Evolutionary conservation across 2,888 invertebrate species (phyloP), one percentile per base, ranked within the genome.

Genomic region (Drosophila rellima): DNA sequence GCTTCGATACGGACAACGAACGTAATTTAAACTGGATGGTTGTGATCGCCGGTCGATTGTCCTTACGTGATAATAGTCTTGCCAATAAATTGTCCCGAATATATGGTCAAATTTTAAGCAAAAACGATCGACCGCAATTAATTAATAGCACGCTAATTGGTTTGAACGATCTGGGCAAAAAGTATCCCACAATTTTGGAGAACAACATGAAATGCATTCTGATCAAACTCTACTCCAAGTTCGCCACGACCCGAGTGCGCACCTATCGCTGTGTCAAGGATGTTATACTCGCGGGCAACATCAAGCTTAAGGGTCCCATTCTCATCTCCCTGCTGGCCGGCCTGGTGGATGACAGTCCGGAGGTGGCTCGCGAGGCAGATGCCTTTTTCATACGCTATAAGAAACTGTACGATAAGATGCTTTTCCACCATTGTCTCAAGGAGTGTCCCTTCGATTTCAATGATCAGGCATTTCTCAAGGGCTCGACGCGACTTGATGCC

Each of bases 381-480:
- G 90, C 90, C 1, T 92, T 92, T 63, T 92, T 92, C 44, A 72
- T 75, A 1, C 91, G 91, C 40, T 92, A 89, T 65, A 63, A 57
- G 15, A 71, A 75, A 17, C 13, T 84, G 54, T 86, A 82, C n/a
- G 75, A 88, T n/a, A 80, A 80, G 7, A 18, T 71, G 15, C 63
- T 92, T 0, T 92, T 92, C 65, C 90, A 90, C 8, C 91, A 91
- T 37, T 92, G 92, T 40, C 76, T 92, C 1, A 78, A 90, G 15
- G 91, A 92, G 67, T 90, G 91, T 59, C 92, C 92, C 0, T 92
- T 91, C 60, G 90, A 91, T 15, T 82, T 91, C 33, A 92, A 92
- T 71, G 92, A 89, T 73, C 70, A 80, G 64, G n/a, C 68, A 0
- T 60, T 65, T 45, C 20, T 70, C 3, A 51, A 42, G 2, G 79